Evolutionary conservation across 2,797 vertebrate species (phyloP).

Genomic region (Garrulus glandarius): DNA sequence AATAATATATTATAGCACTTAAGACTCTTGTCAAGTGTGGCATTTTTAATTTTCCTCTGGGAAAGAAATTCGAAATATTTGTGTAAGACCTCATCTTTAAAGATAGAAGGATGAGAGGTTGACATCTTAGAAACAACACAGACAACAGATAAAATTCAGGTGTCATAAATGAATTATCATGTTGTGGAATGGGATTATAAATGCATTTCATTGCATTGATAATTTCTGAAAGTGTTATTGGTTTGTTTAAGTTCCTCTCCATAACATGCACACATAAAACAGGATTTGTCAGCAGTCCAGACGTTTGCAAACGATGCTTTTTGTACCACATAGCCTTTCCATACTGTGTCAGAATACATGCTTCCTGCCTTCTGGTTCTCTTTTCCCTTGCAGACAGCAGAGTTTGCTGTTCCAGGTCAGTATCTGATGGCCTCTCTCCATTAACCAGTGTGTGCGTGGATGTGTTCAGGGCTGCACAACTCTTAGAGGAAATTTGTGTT

Average conservation of each 20-base stretch:
- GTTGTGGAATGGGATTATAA: not conserved
- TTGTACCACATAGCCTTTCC: not conserved
- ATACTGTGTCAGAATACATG: not conserved
- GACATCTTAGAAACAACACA: not conserved
- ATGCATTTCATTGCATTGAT: not conserved
- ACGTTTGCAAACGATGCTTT: not conserved
- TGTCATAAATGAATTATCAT: not conserved
- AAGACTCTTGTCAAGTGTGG: not conserved
- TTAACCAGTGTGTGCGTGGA: accelerated
- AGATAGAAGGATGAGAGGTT: not conserved
- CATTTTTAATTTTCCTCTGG: not conserved
- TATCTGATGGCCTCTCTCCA: not conserved
- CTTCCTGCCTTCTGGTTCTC: not conserved
- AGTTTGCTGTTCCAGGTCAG: not conserved
- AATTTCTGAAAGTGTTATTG: not conserved
- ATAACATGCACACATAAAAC: not conserved
- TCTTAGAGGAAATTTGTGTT: not conserved
- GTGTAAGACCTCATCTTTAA: not conserved
- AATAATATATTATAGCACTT: not conserved
- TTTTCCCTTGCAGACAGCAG: not conserved
- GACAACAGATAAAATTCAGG: not conserved
- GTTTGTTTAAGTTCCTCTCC: not conserved
- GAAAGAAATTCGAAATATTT: not conserved
- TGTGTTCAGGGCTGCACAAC: not conserved
- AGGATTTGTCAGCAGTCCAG: not conserved